Evolutionary conservation across 2,888 invertebrate species (phyloP), one percentile per base, ranked within the genome.

Genomic region (Tachina lurida): DNA sequence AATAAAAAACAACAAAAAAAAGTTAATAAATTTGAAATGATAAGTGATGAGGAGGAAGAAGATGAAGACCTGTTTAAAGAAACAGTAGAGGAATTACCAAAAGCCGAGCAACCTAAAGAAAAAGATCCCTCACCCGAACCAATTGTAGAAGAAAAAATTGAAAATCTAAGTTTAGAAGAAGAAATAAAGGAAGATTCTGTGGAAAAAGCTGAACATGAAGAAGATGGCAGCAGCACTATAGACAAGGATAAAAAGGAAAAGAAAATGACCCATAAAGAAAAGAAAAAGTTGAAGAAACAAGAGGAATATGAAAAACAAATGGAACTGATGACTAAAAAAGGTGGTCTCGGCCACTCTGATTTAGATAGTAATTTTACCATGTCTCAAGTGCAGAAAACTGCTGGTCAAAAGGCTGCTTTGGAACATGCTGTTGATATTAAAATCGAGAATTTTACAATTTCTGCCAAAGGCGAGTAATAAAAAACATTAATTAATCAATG

Each of bases 371-470:
- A 99, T 93, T 99, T 99, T 91, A 98, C 99, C 5, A 97, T 99
- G 86, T 99, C 99, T 7, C 96, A 96, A 90, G 94, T 95, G 89
- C 95, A 95, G 94, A 96, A 96, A 92, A 94, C 95, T 87, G 95
- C 95, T 31, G 95, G 95, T 88, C 96, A 97, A 91, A 95, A 96
- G 93, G 95, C 95, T 56, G 96, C 96, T 49, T 90, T 97, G 88
- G 99, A 99, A 91, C 97, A 98, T 92, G 98, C 99, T 1, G 97
- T 98, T 13, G 99, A 99, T 92, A 99, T 99, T 73, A 99, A 99
- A 94, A 97, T 98, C 17, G 99, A 99, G 91, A 98, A 98, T 93
- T 99, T 99, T 92, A 98, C 98, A 82, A 99, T 99, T 89, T 95
- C 98, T 22, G 99, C 99, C 0, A 97, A 98, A 92, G 99, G 92